phyloP scores from a whole-genome alignment of 2,113 vertebrate genomes.

The Oceanites oceanicus region DNA sequence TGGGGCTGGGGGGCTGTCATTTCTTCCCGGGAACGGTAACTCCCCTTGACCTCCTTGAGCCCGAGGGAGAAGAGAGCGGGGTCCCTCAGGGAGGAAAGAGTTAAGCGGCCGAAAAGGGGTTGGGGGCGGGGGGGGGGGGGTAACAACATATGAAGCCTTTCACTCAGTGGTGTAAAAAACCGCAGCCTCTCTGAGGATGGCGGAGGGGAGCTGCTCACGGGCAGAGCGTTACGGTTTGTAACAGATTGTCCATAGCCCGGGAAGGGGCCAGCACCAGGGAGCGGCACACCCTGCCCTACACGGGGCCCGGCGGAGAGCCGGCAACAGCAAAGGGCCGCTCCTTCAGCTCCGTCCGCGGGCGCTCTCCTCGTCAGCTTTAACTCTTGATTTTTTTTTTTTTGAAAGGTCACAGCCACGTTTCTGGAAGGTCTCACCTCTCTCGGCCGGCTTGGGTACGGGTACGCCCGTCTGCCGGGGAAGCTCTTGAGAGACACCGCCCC shows the following conservation, averaged over 20 bases:
- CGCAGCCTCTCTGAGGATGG: neutral
- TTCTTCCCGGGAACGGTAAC: neutral
- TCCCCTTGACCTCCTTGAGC: neutral
- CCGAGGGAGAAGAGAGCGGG: neutral
- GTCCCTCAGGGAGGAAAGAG: conserved; percentile 35
- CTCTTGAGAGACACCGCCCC: neutral
- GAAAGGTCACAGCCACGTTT: neutral
- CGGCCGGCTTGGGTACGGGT: neutral
- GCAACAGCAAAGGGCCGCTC: neutral
- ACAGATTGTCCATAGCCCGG: conserved; percentile 29
- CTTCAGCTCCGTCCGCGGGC: too few relatives aligned
- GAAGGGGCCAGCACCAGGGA: conserved; percentile 63
- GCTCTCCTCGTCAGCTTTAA: neutral
- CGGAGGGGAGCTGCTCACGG: neutral
- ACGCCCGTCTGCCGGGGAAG: neutral
- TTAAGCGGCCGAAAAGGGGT: conserved; percentile 46
- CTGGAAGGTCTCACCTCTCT: neutral
- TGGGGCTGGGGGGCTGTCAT: neutral
- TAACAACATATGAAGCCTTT: conserved; percentile 62
- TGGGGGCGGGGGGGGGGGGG: neutral
- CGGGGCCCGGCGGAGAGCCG: neutral
- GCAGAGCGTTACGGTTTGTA: conserved; percentile 32
- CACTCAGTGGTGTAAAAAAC: conserved; percentile 47
- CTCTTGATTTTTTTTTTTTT: neutral
- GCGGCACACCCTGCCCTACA: neutral